Conservation (phyloP, 2,113 vertebrate genomes). For the Rhynchopsitta pachyrhyncha region DNA sequence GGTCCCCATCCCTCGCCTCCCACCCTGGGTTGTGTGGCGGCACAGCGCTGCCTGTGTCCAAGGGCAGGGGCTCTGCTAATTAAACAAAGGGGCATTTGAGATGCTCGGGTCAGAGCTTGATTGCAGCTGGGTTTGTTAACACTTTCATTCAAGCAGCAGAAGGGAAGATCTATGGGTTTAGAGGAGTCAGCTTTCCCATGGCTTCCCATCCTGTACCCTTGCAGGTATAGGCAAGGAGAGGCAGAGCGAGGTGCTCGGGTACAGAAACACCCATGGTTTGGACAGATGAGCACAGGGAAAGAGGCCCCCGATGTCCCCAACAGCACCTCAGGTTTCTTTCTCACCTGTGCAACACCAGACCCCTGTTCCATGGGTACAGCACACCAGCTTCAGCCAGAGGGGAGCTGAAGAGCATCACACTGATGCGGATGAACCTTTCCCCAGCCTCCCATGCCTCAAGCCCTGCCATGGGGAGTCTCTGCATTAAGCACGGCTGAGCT, state of each 20-base stretch:
- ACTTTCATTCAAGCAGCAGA: background rate
- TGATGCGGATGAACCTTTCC: background rate
- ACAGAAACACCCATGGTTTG: background rate
- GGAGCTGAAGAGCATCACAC: background rate
- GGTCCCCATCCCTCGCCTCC: background rate
- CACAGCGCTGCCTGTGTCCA: background rate
- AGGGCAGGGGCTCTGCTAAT: background rate
- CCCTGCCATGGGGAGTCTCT: background rate
- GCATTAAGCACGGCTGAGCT: background rate
- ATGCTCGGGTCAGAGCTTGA: fast-evolving
- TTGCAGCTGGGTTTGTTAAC: background rate
- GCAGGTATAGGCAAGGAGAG: background rate
- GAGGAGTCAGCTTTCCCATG: background rate
- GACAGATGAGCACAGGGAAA: fast-evolving
- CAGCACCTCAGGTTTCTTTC: background rate
- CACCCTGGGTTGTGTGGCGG: background rate
- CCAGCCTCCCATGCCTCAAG: fast-evolving
- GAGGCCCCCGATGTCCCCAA: too few relatives aligned
- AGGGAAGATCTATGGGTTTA: background rate
- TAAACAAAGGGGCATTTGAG: conserved; percentile 41
- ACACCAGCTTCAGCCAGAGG: background rate
- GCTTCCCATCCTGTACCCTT: background rate
- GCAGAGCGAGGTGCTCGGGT: background rate
- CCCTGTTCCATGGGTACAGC: fast-evolving
- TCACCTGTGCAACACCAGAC: background rate